Conservation (phyloP, 1,140 invertebrate genomes). For the Caenorhabditis latens region DNA sequence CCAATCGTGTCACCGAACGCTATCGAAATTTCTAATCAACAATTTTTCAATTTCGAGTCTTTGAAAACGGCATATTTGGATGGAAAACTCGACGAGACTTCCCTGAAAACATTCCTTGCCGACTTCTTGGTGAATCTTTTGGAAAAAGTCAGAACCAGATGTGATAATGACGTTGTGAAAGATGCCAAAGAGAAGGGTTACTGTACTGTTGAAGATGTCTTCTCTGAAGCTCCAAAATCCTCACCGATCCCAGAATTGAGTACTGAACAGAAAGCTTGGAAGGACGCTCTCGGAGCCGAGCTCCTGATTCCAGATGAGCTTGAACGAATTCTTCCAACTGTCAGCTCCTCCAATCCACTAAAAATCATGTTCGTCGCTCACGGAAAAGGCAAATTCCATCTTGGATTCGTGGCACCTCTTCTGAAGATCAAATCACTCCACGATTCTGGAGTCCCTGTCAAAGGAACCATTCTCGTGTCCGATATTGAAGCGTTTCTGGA, state of each 20-base stretch:
- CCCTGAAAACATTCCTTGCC: slow-evolving; percentile 68
- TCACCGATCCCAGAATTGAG: neutral
- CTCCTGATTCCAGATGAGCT: neutral
- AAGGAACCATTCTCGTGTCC: slow-evolving; percentile 86
- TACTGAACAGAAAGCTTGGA: neutral
- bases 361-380: slow-evolving; percentile 70
- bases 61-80: slow-evolving; percentile 68
- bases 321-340: neutral
- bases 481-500: slow-evolving; percentile 98
- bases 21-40: slow-evolving; percentile 53
- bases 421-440: slow-evolving; percentile 56
- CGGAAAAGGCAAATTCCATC: slow-evolving; percentile 72
- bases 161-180: slow-evolving; percentile 67
- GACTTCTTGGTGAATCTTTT: slow-evolving; percentile 73
- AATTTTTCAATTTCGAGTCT: slow-evolving; percentile 52
- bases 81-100: slow-evolving; percentile 64
- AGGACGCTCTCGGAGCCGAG: neutral
- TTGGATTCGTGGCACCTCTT: slow-evolving; percentile 70
- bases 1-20: slow-evolving; percentile 81
- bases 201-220: neutral
- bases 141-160: slow-evolving; percentile 67
- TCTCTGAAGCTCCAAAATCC: neutral
- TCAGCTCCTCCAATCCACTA: neutral
- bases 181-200: slow-evolving; percentile 72
- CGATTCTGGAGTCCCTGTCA: slow-evolving; percentile 23